These are phyloP conservation scores for Melanogrammus aeglefinus DNA, from an alignment of 2,797 vertebrate species.

Conservation along the genomic window DNA sequence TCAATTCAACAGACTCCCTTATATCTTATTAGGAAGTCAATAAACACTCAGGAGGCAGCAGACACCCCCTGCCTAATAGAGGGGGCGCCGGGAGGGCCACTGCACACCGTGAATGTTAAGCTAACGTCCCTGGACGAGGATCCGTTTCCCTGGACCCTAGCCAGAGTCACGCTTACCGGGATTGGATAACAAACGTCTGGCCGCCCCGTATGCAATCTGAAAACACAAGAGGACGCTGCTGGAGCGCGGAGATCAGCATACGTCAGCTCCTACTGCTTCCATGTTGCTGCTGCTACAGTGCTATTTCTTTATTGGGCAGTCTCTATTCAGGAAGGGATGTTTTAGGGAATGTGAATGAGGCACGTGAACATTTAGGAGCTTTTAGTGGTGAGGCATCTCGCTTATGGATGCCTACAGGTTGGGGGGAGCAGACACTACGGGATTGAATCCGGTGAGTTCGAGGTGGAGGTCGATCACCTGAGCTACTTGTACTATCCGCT, in stretches of 20 bases:
- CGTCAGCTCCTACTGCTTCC: not conserved
- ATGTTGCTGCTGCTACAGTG: not conserved
- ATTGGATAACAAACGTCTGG: not conserved
- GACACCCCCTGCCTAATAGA: not conserved
- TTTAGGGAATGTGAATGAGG: not conserved
- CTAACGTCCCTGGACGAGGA: not conserved
- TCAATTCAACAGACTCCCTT: constrained; percentile 3
- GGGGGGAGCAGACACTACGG: no score
- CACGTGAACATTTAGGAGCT: not conserved
- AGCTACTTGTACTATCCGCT: not conserved
- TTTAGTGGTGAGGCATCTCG: not conserved
- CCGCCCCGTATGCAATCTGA: not conserved
- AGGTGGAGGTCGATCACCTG: not conserved
- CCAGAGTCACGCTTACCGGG: not conserved
- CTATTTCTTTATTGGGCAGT: not conserved
- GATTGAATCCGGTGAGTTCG: not conserved
- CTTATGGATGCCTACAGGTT: not conserved
- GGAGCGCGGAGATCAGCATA: not conserved
- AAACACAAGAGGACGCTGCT: not conserved
- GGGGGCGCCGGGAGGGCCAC: not conserved
- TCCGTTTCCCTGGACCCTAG: not conserved
- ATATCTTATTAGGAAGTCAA: constrained; percentile 5
- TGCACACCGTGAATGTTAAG: not conserved
- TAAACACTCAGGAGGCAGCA: not conserved
- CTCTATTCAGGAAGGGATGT: not conserved